Evolutionary conservation across 2,888 invertebrate genomes (phyloP), one percentile per base, ranked within the genome.

Genomic region (Drosophila quinaria): DNA sequence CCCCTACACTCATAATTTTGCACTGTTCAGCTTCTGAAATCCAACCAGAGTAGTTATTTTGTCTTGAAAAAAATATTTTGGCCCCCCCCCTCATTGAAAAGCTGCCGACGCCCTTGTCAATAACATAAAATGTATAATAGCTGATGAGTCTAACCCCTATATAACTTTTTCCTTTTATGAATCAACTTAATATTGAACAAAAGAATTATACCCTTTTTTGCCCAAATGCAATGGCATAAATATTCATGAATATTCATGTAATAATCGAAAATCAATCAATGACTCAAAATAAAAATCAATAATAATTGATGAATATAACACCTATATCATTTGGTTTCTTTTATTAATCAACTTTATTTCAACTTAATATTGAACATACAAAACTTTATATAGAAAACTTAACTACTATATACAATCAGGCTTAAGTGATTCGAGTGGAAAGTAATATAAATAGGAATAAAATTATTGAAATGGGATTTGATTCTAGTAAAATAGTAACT

Each of bases 391-490:
- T 41, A 47, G 37, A 65, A 60, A 67, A 62, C 55, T 37, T 52
- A 72, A 44, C 55, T 73, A 54, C 17, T 77, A 75, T 77, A 33
- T 73, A 75, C 73, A 75, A 47, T 68, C 68, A 42, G 35, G 33
- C 59, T 72, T 44, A 63, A 49, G 49, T 25, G 25, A 52, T 77
- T 77, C 42, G 58, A 56, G 47, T 61, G 25, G 13, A 11, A 25
- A 22, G 19, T 33, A 39, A 29, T 10, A 15, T 61, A 55, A 73
- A 67, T 67, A 47, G 55, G 46, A 72, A 66, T 72, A 39, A 60
- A 17, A 61, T 41, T 1, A 13, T 31, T 15, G 4, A 25, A 46
- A 3, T 5, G 10, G 31, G 6, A 42, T 64, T 33, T 33, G 17
- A 13, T 13, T 35, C 13, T 4, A 10, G 2, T 4, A 10, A 11